Percentiles rank a stretch among this genome's conserved stretches.
Conservation (phyloP, 2,888 invertebrate genomes). For the Ichneumoninae sp. region DNA sequence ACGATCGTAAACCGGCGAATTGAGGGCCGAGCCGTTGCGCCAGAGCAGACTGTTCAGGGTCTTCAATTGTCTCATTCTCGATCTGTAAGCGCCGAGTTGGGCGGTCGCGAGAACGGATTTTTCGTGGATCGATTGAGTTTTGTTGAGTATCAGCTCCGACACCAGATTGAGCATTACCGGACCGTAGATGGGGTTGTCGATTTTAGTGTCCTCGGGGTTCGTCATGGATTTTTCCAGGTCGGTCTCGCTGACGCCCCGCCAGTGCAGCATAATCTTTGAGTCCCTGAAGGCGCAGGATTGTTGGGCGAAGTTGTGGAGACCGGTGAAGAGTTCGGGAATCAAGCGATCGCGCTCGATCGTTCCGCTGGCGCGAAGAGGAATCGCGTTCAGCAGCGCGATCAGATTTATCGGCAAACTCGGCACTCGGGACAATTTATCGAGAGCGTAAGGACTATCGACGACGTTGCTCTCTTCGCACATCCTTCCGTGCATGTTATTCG, state of each 20-base stretch:
- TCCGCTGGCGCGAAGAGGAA: conserved; percentile 29
- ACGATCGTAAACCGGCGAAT: conserved; percentile 84
- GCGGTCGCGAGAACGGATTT: conserved; percentile 80
- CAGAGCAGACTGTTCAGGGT: conserved; percentile 86
- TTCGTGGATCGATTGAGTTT: conserved; percentile 57
- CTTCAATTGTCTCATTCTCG: conserved; percentile 85
- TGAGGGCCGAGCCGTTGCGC: conserved; percentile 87
- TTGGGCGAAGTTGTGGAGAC: conserved; percentile 69
- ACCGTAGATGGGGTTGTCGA: conserved; percentile 57
- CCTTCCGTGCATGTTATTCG: conserved; percentile 71
- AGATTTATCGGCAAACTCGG: conserved; percentile 77
- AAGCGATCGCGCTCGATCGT: conserved; percentile 68
- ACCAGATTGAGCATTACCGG: conserved; percentile 74
- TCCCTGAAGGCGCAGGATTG: conserved; percentile 72
- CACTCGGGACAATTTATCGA: conserved; percentile 71
- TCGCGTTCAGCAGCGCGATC: conserved; percentile 73
- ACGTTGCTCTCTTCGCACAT: conserved; percentile 64
- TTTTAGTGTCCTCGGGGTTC: background rate
- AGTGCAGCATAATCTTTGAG: conserved; percentile 71
- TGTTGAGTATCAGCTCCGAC: conserved; percentile 72
- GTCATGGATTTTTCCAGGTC: conserved; percentile 51
- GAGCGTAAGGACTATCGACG: background rate
- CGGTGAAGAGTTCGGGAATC: conserved; percentile 71
- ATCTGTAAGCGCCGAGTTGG: conserved; percentile 85
- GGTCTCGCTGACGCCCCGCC: conserved; percentile 61